Evolutionary conservation across 2,888 invertebrate species (phyloP).

Genomic region (Tachina lurida): DNA sequence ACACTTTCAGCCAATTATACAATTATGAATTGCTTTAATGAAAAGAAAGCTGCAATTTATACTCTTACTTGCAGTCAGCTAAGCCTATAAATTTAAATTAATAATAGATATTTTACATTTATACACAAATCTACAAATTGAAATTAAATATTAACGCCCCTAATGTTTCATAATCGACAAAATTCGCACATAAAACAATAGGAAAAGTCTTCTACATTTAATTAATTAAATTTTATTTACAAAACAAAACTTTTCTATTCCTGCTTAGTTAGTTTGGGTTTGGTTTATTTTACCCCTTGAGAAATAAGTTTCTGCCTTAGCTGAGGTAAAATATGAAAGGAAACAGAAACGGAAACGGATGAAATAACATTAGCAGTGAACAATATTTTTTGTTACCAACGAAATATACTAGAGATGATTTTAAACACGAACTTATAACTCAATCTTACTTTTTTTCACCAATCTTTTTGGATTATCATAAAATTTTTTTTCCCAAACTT

Average conservation of each 20-base stretch:
- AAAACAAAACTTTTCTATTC: conserved; percentile 24
- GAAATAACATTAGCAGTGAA: conserved; percentile 40
- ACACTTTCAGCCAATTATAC: too few species aligned
- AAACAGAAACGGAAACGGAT: conserved; percentile 64
- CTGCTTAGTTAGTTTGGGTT: neutral
- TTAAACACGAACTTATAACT: conserved; percentile 10
- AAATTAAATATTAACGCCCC: too few species aligned
- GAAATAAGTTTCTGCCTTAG: neutral
- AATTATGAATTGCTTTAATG: too few species aligned
- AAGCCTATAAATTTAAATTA: too few species aligned
- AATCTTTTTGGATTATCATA: neutral
- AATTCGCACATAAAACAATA: conserved; percentile 2
- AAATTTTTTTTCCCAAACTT: neutral
- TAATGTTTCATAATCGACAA: too few species aligned
- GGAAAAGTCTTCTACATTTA: conserved; percentile 6
- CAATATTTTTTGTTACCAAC: conserved; percentile 17
- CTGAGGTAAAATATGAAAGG: neutral
- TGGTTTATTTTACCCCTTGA: neutral
- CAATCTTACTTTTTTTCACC: neutral
- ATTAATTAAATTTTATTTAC: conserved; percentile 58
- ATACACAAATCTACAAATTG: too few species aligned
- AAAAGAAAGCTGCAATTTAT: too few species aligned
- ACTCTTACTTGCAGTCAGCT: too few species aligned
- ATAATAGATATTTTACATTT: too few species aligned
- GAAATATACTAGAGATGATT: conserved; percentile 1